Percentiles rank a stretch among this genome's conserved stretches.
Evolutionary conservation across 2,888 invertebrate genomes (phyloP).

Genomic region (Hyles lineata): DNA sequence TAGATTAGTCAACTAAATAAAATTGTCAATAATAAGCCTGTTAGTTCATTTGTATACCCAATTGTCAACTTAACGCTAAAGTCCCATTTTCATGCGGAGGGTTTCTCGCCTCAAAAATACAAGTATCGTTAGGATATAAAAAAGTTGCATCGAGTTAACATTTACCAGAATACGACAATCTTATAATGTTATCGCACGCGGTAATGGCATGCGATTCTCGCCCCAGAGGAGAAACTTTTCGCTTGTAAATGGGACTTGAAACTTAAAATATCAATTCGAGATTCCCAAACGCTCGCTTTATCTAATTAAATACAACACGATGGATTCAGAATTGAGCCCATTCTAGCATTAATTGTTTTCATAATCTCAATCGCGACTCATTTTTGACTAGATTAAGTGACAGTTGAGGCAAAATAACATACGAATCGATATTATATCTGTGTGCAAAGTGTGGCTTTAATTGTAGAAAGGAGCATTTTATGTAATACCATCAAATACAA

Average conservation of each 20-base stretch:
- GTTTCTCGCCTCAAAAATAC: no score
- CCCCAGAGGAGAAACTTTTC: neutral
- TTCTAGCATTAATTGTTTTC: conserved; percentile 43
- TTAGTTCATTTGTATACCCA: no score
- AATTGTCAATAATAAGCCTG: no score
- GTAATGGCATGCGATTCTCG: no score
- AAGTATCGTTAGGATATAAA: no score
- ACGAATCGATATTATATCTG: neutral
- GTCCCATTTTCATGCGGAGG: no score
- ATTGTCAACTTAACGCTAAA: no score
- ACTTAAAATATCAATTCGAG: neutral
- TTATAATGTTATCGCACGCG: no score
- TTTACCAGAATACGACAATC: no score
- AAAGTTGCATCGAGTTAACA: no score
- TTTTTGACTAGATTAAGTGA: conserved; percentile 40
- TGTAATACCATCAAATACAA: no score
- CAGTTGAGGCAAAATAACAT: conserved; percentile 10
- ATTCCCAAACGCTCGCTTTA: conserved; percentile 2
- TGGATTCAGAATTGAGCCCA: conserved; percentile 3
- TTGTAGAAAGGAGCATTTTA: neutral
- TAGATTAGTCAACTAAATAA: no score
- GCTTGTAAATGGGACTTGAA: neutral
- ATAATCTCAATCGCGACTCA: conserved; percentile 63
- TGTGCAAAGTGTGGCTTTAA: neutral
- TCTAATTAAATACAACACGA: neutral